Percentiles rank a stretch among this genome's conserved stretches.
phyloP scores from a whole-genome alignment of 2,888 invertebrate genomes.

The Stomorhina lunata region DNA sequence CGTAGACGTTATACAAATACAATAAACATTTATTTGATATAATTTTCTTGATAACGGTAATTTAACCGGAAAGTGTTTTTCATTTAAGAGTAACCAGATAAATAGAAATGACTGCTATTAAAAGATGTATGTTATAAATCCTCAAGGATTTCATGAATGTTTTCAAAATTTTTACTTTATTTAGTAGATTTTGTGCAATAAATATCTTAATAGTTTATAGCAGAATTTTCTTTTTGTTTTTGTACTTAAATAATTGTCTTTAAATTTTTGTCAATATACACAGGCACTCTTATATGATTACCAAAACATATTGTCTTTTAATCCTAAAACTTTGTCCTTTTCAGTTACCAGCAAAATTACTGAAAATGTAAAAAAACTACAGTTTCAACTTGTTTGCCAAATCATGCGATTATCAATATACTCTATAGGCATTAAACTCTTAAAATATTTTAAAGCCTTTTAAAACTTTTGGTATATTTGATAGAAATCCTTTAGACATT shows the following conservation, averaged over 20 bases:
- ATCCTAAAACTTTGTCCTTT: constrained; percentile 37
- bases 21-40: constrained; percentile 14
- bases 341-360: constrained; percentile 13
- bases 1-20: not conserved
- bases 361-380: not conserved
- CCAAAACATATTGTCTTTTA: constrained; percentile 40
- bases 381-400: constrained; percentile 38
- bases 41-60: not conserved
- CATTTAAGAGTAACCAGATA: not conserved
- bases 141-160: not conserved
- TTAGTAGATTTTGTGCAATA: no score
- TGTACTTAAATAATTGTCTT: no score
- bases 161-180: no score
- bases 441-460: not conserved
- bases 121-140: no score
- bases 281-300: no score
- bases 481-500: not conserved
- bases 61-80: not conserved
- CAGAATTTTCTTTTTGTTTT: no score
- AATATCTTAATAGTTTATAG: no score
- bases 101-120: not conserved
- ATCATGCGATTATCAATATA: constrained; percentile 25
- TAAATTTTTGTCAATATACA: constrained; percentile 6
- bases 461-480: not conserved
- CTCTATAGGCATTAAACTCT: not conserved